A percentile compares a stretch with the other conserved stretches of the same genome.
Conservation (phyloP, 2,888 invertebrate species). For the Argyresthia albistria region DNA sequence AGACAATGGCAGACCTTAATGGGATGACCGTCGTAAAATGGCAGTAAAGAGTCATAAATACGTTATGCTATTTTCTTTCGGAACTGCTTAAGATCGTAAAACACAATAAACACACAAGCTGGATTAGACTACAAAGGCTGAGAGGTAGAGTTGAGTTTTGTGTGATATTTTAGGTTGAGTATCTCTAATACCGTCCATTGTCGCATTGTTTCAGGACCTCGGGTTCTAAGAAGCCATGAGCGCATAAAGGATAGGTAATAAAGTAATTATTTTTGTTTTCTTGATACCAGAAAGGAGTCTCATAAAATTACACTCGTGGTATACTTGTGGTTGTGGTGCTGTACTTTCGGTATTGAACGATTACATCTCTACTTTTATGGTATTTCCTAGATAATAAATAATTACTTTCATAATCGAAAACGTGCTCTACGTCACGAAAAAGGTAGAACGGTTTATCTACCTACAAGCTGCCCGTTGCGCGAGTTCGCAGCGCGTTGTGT, state of each 20-base stretch:
- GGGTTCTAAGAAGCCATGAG: slow-evolving; percentile 22
- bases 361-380: too few species aligned
- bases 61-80: not conserved
- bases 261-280: slow-evolving; percentile 24
- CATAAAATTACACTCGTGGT: not conserved
- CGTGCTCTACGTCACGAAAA: too few species aligned
- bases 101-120: not conserved
- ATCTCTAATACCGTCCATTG: slow-evolving; percentile 6
- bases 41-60: slow-evolving; percentile 20
- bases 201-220: slow-evolving; percentile 11
- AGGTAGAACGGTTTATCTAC: too few species aligned
- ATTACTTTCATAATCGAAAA: too few species aligned
- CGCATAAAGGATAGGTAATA: slow-evolving; percentile 18
- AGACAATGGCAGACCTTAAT: slow-evolving; percentile 20
- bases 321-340: too few species aligned
- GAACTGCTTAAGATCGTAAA: not conserved
- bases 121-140: not conserved
- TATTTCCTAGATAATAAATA: too few species aligned
- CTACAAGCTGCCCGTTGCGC: too few species aligned
- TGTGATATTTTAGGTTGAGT: not conserved
- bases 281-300: not conserved
- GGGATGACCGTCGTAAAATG: slow-evolving; percentile 25
- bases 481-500: too few species aligned
- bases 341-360: too few species aligned
- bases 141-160: not conserved